Percentiles rank a stretch among this genome's conserved stretches.
Evolutionary conservation across 2,888 invertebrate species (phyloP).

Genomic region (Andrena dorsata): DNA sequence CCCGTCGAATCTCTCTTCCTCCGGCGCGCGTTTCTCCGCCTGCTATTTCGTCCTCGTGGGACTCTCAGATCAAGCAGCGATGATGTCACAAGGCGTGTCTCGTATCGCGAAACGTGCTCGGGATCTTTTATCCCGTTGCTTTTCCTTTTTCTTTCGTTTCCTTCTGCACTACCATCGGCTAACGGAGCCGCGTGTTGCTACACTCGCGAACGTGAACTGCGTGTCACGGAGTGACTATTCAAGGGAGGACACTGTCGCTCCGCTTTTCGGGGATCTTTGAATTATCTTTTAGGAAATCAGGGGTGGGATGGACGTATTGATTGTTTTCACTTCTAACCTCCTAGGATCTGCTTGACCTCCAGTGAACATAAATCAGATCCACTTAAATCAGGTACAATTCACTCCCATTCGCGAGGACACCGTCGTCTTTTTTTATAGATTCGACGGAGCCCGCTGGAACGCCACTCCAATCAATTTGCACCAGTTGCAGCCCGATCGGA

Average conservation of each 20-base stretch:
- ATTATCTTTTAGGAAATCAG: slow-evolving; percentile 31
- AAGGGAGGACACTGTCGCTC: not conserved
- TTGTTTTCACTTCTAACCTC: not conserved
- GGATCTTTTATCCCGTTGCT: slow-evolving; percentile 59
- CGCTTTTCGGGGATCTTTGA: slow-evolving; percentile 33
- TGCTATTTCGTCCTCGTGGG: slow-evolving; percentile 45
- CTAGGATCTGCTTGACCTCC: not conserved
- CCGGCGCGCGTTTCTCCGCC: slow-evolving; percentile 14
- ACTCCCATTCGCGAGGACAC: too few species aligned
- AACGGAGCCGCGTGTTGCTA: slow-evolving; percentile 34
- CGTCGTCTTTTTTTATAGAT: too few species aligned
- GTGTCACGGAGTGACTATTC: slow-evolving; percentile 25
- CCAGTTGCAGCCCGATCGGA: too few species aligned
- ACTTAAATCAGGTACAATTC: too few species aligned
- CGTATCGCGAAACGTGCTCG: slow-evolving; percentile 66
- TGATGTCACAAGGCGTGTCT: slow-evolving; percentile 76
- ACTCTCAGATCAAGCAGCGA: slow-evolving; percentile 60
- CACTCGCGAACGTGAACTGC: slow-evolving; percentile 56
- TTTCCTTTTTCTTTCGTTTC: slow-evolving; percentile 21
- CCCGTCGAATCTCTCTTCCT: not conserved
- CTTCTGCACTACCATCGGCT: slow-evolving; percentile 32
- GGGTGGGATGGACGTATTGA: not conserved
- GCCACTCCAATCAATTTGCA: too few species aligned
- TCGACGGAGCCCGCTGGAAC: too few species aligned
- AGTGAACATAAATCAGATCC: too few species aligned